phyloP scores from a whole-genome alignment of 2,113 vertebrate species.

The Turnix velox region DNA sequence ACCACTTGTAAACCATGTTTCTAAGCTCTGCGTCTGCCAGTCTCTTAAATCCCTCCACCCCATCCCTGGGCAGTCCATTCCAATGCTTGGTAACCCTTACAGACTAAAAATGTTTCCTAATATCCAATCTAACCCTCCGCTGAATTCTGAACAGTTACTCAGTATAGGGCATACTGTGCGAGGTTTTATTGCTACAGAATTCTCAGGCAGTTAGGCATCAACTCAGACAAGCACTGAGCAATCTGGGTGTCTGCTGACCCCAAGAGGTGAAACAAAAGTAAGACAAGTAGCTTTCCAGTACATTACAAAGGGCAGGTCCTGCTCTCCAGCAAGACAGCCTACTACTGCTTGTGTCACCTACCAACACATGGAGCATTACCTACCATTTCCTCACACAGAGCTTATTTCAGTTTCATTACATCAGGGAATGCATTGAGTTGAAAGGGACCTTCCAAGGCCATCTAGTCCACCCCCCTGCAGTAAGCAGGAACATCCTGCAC shows the following conservation, averaged over 20 bases:
- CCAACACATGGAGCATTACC: background rate
- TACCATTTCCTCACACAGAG: background rate
- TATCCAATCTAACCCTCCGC: too few relatives aligned
- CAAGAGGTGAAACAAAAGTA: background rate
- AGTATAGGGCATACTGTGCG: background rate
- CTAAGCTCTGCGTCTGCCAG: too few relatives aligned
- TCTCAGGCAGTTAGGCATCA: background rate
- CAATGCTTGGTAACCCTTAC: too few relatives aligned
- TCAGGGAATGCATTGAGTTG: too few relatives aligned
- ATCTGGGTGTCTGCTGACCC: background rate
- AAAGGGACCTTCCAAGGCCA: too few relatives aligned
- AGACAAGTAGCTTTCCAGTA: background rate
- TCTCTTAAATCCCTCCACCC: too few relatives aligned
- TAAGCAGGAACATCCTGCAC: too few relatives aligned
- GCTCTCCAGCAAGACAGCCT: background rate
- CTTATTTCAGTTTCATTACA: background rate
- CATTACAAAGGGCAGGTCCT: background rate
- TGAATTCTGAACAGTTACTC: background rate
- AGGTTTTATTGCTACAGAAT: background rate
- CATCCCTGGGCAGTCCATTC: too few relatives aligned
- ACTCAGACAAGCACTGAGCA: rapidly evolving
- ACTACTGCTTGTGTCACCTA: background rate
- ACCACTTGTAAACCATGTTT: too few relatives aligned
- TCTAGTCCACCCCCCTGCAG: too few relatives aligned
- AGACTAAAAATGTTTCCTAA: too few relatives aligned